These are phyloP conservation scores for Zootoca vivipara DNA, from an alignment of 2,113 vertebrate genomes.

Conservation along the genomic window DNA sequence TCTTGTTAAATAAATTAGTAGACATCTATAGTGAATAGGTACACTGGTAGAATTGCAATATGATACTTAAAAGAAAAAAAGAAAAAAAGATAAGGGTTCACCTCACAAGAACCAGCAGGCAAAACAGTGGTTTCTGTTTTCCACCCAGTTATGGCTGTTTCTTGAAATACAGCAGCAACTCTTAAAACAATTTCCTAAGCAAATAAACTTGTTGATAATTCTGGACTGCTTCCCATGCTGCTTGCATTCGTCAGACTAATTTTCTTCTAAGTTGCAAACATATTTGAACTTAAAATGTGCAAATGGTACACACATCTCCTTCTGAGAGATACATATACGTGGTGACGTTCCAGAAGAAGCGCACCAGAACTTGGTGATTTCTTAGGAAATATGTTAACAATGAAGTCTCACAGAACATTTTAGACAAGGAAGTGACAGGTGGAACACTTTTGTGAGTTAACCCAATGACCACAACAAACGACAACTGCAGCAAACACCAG, in stretches of 20 bases:
- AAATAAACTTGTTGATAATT: not conserved
- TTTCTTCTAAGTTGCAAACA: not conserved
- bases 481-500: not conserved
- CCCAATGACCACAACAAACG: not conserved
- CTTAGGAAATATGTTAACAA: not conserved
- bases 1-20: not conserved
- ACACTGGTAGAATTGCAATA: not conserved
- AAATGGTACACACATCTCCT: not conserved
- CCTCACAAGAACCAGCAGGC: no score
- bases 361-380: not conserved
- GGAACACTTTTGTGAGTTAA: not conserved
- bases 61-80: not conserved
- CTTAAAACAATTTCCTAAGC: not conserved
- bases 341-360: not conserved
- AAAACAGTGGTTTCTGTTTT: not conserved
- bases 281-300: not conserved
- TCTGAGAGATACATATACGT: not conserved
- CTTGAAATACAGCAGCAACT: not conserved
- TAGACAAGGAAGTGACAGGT: not conserved
- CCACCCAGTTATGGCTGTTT: not conserved
- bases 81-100: not conserved
- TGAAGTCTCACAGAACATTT: not conserved
- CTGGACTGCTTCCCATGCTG: not conserved
- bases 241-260: not conserved
- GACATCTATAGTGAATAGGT: not conserved